phyloP scores from a whole-genome alignment of 2,888 invertebrate genomes.

The Eurytoma adleriae region DNA sequence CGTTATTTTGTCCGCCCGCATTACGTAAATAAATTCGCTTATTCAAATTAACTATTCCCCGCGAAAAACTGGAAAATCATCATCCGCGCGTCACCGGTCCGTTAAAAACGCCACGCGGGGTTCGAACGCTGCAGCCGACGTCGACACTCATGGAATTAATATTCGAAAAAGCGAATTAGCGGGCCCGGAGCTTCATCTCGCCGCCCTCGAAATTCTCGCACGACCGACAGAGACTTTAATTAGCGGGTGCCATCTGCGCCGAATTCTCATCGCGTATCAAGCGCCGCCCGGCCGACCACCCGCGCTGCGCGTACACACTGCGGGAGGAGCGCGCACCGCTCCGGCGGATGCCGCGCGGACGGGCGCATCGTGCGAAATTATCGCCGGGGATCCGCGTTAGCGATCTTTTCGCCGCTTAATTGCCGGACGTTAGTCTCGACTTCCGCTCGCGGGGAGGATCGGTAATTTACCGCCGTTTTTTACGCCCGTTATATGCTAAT shows the following conservation, averaged over 20 bases:
- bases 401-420: conserved; percentile 62
- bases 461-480: conserved; percentile 22
- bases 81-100: too few relatives aligned
- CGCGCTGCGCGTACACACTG: neutral
- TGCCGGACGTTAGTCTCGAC: conserved; percentile 57
- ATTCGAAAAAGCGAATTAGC: conserved; percentile 45
- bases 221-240: conserved; percentile 60
- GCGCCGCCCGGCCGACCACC: neutral
- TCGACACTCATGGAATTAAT: conserved; percentile 27
- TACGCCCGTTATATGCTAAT: conserved; percentile 28
- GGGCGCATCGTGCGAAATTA: conserved; percentile 29
- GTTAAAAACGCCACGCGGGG: too few relatives aligned
- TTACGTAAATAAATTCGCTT: too few relatives aligned
- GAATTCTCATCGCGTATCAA: conserved; percentile 48
- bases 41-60: neutral
- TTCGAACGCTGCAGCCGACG: neutral
- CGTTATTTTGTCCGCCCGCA: too few relatives aligned
- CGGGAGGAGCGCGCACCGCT: neutral
- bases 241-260: conserved; percentile 61
- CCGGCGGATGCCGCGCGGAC: conserved; percentile 2
- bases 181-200: conserved; percentile 4
- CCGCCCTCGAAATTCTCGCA: conserved; percentile 16
- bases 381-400: conserved; percentile 63
- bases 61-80: neutral
- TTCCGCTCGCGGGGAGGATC: conserved; percentile 23